Evolutionary conservation across 2,888 invertebrate genomes (phyloP).

Genomic region (Brachycybe producta): DNA sequence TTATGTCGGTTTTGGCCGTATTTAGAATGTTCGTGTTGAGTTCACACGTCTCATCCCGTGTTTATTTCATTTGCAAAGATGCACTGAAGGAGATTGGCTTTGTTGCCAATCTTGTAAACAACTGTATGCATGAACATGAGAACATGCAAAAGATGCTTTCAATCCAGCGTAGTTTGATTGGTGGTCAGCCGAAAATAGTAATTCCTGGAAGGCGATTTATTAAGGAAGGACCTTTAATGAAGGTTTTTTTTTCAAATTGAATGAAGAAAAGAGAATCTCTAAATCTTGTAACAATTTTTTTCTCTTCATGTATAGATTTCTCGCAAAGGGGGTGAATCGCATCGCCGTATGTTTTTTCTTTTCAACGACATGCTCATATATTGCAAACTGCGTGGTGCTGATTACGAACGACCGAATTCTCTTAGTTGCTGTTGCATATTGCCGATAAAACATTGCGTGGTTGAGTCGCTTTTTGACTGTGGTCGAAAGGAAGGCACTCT

Average conservation of each 20-base stretch:
- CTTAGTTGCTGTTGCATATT: conserved; percentile 52
- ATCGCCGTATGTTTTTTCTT: conserved; percentile 52
- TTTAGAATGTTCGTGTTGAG: too few species aligned
- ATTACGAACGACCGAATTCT: conserved; percentile 44
- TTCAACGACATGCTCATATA: conserved; percentile 61
- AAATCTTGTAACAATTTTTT: too few species aligned
- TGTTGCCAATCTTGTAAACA: conserved; percentile 56
- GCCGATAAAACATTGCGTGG: conserved; percentile 54
- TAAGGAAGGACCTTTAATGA: conserved; percentile 42
- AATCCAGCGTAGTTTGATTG: conserved; percentile 49
- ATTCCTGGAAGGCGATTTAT: conserved; percentile 54
- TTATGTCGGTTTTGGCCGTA: too few species aligned
- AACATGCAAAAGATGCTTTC: conserved; percentile 52
- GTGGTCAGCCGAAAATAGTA: conserved; percentile 50
- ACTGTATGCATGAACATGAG: conserved; percentile 58
- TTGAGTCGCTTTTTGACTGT: conserved; percentile 45
- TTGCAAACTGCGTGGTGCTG: conserved; percentile 48
- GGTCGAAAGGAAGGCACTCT: conserved; percentile 49
- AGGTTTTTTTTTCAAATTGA: too few species aligned
- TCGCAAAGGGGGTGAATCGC: conserved; percentile 29
- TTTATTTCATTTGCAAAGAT: conserved; percentile 35
- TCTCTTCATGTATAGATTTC: conserved; percentile 42
- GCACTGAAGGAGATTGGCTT: conserved; percentile 52
- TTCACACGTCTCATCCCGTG: not conserved
- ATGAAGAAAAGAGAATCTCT: conserved; percentile 35